Conservation (phyloP, 1,140 invertebrate species). For the Drosophila quadrilineata region DNA sequence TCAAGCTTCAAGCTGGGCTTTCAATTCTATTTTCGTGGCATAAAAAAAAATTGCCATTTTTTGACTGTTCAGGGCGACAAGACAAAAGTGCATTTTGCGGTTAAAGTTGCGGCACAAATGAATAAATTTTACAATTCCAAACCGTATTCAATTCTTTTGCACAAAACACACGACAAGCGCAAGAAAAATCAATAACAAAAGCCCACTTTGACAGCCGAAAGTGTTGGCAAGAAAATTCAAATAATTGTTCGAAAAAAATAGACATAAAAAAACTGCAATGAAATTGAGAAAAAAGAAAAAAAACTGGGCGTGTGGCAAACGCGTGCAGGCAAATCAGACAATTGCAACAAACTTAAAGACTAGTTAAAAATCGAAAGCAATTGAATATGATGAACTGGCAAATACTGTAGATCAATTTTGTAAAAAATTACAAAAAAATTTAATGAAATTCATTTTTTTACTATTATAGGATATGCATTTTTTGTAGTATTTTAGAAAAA, state of each 20-base stretch:
- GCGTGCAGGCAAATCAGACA: constrained; percentile 30
- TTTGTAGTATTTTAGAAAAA: too few relatives aligned
- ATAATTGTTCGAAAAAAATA: constrained; percentile 20
- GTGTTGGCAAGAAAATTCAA: constrained; percentile 30
- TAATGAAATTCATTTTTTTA: too few relatives aligned
- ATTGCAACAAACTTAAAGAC: constrained; percentile 10
- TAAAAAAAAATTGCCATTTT: neutral
- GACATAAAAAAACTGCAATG: neutral
- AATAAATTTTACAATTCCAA: constrained; percentile 38
- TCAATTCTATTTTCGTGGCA: constrained; percentile 11
- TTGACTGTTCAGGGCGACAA: constrained; percentile 15
- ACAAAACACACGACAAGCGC: neutral
- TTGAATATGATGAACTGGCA: neutral
- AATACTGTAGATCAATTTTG: neutral
- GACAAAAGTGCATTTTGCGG: constrained; percentile 45
- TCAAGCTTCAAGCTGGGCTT: neutral
- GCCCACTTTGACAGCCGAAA: constrained; percentile 23
- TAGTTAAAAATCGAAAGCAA: too few relatives aligned
- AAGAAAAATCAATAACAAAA: constrained; percentile 6
- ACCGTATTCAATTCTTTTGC: constrained; percentile 14
- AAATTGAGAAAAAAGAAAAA: constrained; percentile 3
- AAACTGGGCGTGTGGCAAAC: constrained; percentile 30
- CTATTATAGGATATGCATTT: too few relatives aligned
- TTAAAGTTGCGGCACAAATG: constrained; percentile 35
- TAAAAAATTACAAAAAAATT: too few relatives aligned